phyloP scores from a whole-genome alignment of 1,140 invertebrate species.

The Globodera rostochiensis region DNA sequence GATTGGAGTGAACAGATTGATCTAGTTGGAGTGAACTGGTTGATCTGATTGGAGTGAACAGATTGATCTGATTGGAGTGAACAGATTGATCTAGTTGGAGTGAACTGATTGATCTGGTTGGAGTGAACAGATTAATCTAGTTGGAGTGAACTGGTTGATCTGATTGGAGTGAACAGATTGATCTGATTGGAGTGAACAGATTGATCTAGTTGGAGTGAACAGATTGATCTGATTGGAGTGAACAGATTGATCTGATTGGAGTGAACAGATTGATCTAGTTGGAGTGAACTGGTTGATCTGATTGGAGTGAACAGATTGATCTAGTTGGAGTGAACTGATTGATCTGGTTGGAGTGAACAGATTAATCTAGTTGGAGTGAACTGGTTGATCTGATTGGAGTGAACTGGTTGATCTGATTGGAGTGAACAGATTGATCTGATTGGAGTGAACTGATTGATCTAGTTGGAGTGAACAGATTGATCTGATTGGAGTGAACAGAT shows the following conservation, averaged over 20 bases:
- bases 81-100: too few species aligned
- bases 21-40: too few species aligned
- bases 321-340: conserved; percentile 26
- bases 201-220: conserved; percentile 34
- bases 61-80: too few species aligned
- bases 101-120: too few species aligned
- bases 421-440: not conserved
- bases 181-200: too few species aligned
- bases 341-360: not conserved
- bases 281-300: not conserved
- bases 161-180: not conserved
- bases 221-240: conserved; percentile 53
- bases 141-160: conserved; percentile 7
- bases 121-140: conserved; percentile 61
- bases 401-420: conserved; percentile 57
- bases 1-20: too few species aligned
- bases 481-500: conserved; percentile 55
- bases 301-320: conserved; percentile 60
- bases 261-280: not conserved
- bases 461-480: too few species aligned
- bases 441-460: not conserved
- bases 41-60: too few species aligned
- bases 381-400: conserved; percentile 39
- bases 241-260: not conserved
- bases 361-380: not conserved